Evolutionary conservation across 2,888 invertebrate species (phyloP).

Genomic region (Pterostichus madidus): DNA sequence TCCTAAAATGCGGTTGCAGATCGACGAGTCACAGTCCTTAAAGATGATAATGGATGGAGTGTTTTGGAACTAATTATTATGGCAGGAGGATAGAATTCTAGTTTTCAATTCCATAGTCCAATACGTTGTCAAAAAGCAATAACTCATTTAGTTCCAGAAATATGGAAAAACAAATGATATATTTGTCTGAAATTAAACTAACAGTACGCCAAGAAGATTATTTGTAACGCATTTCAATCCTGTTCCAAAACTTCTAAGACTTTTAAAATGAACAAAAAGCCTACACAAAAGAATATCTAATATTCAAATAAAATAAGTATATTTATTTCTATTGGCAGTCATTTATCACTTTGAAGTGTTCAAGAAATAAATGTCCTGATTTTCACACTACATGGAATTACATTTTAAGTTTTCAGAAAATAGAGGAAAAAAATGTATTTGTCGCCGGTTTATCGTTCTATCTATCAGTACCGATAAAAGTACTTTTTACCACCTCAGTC

Average conservation of each 20-base stretch:
- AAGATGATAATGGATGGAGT: too few species aligned
- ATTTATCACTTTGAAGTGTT: conserved; percentile 9
- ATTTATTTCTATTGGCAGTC: conserved; percentile 28
- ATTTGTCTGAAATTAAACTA: too few species aligned
- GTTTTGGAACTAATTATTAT: too few species aligned
- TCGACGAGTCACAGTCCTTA: too few species aligned
- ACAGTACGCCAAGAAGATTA: conserved; percentile 1
- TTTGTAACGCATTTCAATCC: conserved; percentile 16
- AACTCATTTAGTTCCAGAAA: too few species aligned
- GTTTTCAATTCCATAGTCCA: too few species aligned
- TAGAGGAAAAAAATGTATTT: conserved; percentile 5
- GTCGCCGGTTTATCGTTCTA: conserved; percentile 2
- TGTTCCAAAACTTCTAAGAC: conserved; percentile 11
- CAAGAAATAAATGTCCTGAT: not conserved
- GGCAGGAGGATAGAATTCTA: too few species aligned
- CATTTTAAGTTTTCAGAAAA: conserved; percentile 3
- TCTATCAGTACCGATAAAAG: conserved; percentile 27
- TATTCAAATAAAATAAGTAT: conserved; percentile 21
- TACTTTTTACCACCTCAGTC: conserved; percentile 20
- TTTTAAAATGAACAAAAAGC: conserved; percentile 19
- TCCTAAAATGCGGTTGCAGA: too few species aligned
- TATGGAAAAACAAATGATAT: too few species aligned
- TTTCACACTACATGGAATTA: not conserved
- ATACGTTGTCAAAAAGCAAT: too few species aligned
- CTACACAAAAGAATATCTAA: conserved; percentile 9